A percentile compares a stretch with the other conserved stretches of the same genome.
phyloP scores from a whole-genome alignment of 2,113 vertebrate genomes.

The Porphyrio hochstetteri region DNA sequence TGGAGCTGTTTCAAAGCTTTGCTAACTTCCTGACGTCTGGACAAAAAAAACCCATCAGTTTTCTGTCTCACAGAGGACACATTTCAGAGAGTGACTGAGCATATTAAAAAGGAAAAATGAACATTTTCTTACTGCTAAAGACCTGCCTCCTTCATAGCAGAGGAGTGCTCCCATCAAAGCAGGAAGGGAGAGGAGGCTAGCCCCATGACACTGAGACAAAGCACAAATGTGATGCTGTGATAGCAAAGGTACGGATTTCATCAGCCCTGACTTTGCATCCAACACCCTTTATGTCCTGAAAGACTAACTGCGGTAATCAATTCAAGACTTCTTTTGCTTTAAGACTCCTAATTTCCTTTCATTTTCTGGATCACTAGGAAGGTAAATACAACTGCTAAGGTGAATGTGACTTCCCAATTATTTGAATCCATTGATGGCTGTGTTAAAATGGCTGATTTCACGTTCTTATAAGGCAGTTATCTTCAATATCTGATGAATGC shows the following conservation, averaged over 20 bases:
- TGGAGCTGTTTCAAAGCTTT: not conserved
- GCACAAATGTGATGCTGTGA: not conserved
- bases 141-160: not conserved
- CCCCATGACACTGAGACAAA: not conserved
- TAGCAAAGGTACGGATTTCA: not conserved
- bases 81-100: not conserved
- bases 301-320: not conserved
- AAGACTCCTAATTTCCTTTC: not conserved
- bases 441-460: not conserved
- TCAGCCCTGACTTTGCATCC: not conserved
- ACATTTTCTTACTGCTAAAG: not conserved
- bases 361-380: not conserved
- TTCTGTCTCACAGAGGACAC: not conserved
- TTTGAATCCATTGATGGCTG: not conserved
- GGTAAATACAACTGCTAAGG: not conserved
- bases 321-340: not conserved
- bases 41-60: not conserved
- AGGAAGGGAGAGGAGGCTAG: not conserved
- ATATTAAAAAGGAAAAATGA: not conserved
- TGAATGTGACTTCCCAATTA: not conserved
- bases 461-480: not conserved
- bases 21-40: not conserved
- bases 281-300: fast-evolving
- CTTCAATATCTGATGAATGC: not conserved
- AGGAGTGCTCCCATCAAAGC: not conserved